A percentile compares a stretch with the other conserved stretches of the same genome.
phyloP scores from a whole-genome alignment of 2,797 vertebrate genomes.

The Anabas testudineus region DNA sequence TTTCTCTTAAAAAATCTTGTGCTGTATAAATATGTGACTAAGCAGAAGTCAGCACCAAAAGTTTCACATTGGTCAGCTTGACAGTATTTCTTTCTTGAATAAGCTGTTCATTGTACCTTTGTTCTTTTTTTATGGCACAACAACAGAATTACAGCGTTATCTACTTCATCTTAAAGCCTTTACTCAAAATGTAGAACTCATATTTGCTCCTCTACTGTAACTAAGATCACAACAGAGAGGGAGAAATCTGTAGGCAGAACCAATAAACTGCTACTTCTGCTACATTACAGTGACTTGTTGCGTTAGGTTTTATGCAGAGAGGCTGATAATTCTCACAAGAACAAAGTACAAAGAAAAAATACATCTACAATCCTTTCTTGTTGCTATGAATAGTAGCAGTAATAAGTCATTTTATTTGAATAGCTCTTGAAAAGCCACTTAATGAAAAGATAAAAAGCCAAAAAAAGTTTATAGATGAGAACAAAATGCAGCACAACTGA shows the following conservation, averaged over 20 bases:
- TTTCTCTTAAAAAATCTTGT: constrained; percentile 7
- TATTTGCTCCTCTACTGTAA: constrained; percentile 11
- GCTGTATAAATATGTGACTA: constrained; percentile 16
- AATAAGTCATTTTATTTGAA: too few species aligned
- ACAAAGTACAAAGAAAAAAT: too few species aligned
- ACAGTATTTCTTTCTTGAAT: neutral
- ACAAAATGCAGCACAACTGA: too few species aligned
- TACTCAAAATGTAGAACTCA: constrained; percentile 8
- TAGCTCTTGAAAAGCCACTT: too few species aligned
- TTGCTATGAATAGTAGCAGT: too few species aligned
- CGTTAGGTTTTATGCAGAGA: too few species aligned
- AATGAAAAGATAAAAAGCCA: too few species aligned
- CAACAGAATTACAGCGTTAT: neutral
- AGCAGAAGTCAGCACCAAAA: neutral
- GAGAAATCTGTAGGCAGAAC: constrained; percentile 17
- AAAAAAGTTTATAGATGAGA: too few species aligned
- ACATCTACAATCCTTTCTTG: too few species aligned
- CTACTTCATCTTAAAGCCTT: neutral
- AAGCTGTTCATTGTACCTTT: neutral
- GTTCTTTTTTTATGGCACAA: neutral
- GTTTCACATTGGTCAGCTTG: neutral
- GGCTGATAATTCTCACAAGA: too few species aligned
- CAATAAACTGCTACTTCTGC: neutral
- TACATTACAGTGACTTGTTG: constrained; percentile 1
- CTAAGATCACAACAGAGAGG: neutral